Percentiles rank a stretch among this genome's conserved stretches.
Evolutionary conservation across 2,113 vertebrate genomes (phyloP).

Genomic region (Erythrocebus patas): DNA sequence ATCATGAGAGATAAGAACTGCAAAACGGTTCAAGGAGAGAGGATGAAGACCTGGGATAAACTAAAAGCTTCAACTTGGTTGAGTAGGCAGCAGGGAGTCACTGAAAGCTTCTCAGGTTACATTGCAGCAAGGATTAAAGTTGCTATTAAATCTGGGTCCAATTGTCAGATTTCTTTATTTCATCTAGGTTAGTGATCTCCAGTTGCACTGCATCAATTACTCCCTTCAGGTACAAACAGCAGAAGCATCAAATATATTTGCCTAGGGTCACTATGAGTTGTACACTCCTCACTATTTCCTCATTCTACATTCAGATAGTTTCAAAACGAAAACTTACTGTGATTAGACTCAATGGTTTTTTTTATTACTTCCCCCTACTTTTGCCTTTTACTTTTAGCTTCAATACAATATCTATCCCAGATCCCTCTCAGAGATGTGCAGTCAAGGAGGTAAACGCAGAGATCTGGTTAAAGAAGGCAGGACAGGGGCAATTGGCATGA

Average conservation of each 20-base stretch:
- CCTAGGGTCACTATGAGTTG: background rate
- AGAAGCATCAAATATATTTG: background rate
- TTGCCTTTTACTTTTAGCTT: background rate
- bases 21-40: background rate
- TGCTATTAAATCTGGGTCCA: background rate
- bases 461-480: background rate
- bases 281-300: background rate
- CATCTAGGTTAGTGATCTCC: background rate
- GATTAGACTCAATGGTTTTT: background rate
- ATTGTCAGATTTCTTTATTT: background rate
- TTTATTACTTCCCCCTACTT: background rate
- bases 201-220: background rate
- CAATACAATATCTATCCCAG: background rate
- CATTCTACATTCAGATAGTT: background rate
- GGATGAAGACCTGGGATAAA: background rate
- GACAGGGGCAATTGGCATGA: rapidly evolving
- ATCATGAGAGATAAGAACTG: background rate
- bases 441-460: background rate
- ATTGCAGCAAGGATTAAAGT: background rate
- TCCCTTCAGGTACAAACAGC: background rate
- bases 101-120: background rate
- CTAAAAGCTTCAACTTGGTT: background rate
- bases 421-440: background rate
- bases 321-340: background rate
- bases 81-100: background rate